A percentile compares a stretch with the other conserved stretches of the same genome.
phyloP scores from a whole-genome alignment of 1,140 invertebrate species.

The Drosophila lacertosa region DNA sequence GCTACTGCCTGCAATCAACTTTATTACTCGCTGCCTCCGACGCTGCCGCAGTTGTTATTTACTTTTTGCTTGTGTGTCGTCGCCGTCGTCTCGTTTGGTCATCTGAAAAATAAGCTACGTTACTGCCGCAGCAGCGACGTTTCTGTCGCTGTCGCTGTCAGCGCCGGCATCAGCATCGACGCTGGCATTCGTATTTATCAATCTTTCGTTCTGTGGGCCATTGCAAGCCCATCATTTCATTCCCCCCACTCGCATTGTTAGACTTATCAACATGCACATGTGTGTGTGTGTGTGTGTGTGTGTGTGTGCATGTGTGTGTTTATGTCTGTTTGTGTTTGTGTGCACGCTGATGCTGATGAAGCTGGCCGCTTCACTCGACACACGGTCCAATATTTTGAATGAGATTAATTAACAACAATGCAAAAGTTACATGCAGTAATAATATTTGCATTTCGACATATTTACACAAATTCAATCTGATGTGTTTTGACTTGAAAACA shows the following conservation, averaged over 20 bases:
- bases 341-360: constrained; percentile 32
- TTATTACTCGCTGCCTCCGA: constrained; percentile 55
- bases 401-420: constrained; percentile 54
- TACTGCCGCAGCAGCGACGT: constrained; percentile 5
- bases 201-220: constrained; percentile 53
- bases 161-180: not conserved
- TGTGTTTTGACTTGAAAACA: too few relatives aligned
- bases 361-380: constrained; percentile 31
- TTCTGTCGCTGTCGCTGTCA: not conserved
- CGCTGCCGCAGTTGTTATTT: constrained; percentile 46
- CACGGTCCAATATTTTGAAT: constrained; percentile 53
- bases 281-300: not conserved
- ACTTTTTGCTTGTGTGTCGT: constrained; percentile 44
- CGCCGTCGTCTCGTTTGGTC: constrained; percentile 50
- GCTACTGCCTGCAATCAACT: constrained; percentile 68
- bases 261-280: constrained; percentile 45
- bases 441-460: constrained; percentile 14
- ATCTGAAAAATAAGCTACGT: constrained; percentile 62
- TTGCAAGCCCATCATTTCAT: constrained; percentile 37
- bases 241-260: constrained; percentile 45
- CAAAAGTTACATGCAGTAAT: constrained; percentile 30
- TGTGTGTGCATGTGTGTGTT: constrained; percentile 1
- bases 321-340: not conserved
- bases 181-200: constrained; percentile 59
- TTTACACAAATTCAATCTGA: not conserved